These are phyloP conservation scores for Nasonia longicornis DNA, from an alignment of 1,140 invertebrate genomes.

Conservation along the genomic window DNA sequence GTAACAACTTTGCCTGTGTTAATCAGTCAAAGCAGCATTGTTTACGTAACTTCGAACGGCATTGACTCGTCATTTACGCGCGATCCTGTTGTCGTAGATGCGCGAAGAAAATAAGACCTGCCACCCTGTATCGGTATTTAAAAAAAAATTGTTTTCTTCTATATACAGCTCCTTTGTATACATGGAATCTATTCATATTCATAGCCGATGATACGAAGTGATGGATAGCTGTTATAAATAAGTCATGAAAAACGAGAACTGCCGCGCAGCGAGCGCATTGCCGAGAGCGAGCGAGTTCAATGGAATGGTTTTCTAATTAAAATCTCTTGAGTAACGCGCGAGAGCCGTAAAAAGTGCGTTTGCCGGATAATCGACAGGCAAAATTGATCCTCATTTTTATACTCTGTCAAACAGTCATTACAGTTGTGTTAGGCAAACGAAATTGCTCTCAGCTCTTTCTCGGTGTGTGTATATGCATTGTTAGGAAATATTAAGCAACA, in stretches of 20 bases:
- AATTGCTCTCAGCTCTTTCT: neutral
- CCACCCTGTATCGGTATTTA: no score
- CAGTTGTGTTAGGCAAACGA: neutral
- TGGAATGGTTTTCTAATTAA: neutral
- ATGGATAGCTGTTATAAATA: neutral
- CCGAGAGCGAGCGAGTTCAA: neutral
- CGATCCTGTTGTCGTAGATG: no score
- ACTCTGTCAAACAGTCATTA: neutral
- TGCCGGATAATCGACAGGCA: neutral
- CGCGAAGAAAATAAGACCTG: no score
- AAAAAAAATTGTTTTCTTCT: no score
- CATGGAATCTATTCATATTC: no score
- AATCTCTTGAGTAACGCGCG: neutral
- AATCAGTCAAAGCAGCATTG: conserved; percentile 20
- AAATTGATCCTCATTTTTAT: conserved; percentile 1
- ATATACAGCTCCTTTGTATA: no score
- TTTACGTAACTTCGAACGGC: conserved; percentile 16
- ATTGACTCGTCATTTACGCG: conserved; percentile 25
- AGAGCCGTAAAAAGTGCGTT: neutral
- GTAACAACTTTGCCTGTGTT: neutral
- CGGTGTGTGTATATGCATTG: neutral
- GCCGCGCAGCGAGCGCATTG: no score
- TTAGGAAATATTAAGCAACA: conserved; percentile 3
- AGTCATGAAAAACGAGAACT: neutral
- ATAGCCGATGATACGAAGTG: no score